These are phyloP conservation scores for Chlorodrepanis virens DNA, from an alignment of 2,113 vertebrate genomes.

Conservation along the genomic window DNA sequence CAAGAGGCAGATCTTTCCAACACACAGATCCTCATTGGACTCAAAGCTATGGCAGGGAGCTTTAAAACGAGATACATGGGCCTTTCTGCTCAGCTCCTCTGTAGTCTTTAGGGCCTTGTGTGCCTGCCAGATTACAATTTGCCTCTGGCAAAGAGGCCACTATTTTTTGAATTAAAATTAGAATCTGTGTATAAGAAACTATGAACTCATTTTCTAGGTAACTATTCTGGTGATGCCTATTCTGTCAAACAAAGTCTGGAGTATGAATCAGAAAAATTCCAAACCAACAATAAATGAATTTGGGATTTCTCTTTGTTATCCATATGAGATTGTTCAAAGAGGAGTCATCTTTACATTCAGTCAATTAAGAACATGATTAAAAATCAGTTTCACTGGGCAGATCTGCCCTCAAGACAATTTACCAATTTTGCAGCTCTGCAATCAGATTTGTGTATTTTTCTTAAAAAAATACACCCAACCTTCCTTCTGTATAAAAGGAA, in stretches of 20 bases:
- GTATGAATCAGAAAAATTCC: not conserved
- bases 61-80: constrained; percentile 53
- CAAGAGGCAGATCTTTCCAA: constrained; percentile 41
- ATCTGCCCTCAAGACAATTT: not conserved
- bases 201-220: not conserved
- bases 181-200: not conserved
- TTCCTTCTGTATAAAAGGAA: not conserved
- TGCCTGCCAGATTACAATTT: constrained; percentile 60
- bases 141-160: constrained; percentile 43
- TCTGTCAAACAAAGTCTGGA: not conserved
- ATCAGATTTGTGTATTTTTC: not conserved
- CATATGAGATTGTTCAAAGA: not conserved
- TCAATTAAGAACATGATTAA: constrained; percentile 12
- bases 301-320: not conserved
- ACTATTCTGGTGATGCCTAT: not conserved
- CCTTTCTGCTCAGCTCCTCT: constrained; percentile 22
- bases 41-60: constrained; percentile 32
- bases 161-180: constrained; percentile 37
- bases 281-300: not conserved
- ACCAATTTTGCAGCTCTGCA: not conserved
- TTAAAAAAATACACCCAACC: not conserved
- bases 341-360: constrained; percentile 4
- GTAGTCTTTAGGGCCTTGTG: constrained; percentile 56
- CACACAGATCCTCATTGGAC: not conserved
- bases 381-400: not conserved